Percentiles rank a stretch among this genome's conserved stretches.
Conservation (phyloP, 2,888 invertebrate species). For the Formica aserva region DNA sequence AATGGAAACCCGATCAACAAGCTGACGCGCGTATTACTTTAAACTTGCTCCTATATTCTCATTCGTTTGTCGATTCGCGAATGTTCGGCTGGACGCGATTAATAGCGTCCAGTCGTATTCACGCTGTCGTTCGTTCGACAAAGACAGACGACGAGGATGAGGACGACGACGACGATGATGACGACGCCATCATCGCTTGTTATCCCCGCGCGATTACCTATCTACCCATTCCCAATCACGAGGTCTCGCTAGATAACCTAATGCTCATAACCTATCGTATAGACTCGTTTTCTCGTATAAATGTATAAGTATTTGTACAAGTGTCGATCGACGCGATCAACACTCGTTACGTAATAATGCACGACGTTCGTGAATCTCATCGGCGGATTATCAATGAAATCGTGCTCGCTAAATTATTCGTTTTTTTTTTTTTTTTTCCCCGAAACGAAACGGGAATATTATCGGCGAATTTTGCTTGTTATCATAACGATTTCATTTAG, state of each 20-base stretch:
- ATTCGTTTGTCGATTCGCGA: constrained; percentile 2
- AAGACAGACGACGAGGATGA: constrained; percentile 39
- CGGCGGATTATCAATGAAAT: constrained; percentile 22
- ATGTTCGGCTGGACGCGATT: constrained; percentile 53
- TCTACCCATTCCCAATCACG: constrained; percentile 79
- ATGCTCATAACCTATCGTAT: constrained; percentile 71
- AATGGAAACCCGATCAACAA: constrained; percentile 33
- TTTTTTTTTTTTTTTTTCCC: background rate
- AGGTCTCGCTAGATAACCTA: constrained; percentile 82
- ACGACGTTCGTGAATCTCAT: constrained; percentile 49
- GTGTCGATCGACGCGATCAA: constrained; percentile 44
- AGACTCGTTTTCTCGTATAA: constrained; percentile 33
- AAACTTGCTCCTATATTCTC: constrained; percentile 19
- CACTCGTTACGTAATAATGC: constrained; percentile 68
- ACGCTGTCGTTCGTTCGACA: constrained; percentile 56
- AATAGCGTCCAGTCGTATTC: constrained; percentile 54
- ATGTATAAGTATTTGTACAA: background rate
- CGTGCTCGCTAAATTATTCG: background rate
- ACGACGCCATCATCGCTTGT: constrained; percentile 43
- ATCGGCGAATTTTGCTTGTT: background rate
- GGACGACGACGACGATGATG: constrained; percentile 49
- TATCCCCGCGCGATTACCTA: constrained; percentile 78
- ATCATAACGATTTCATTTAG: background rate
- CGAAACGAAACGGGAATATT: background rate
- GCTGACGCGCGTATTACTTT: constrained; percentile 56